Evolutionary conservation across 2,888 invertebrate genomes (phyloP).

Genomic region (Rutpela maculata): DNA sequence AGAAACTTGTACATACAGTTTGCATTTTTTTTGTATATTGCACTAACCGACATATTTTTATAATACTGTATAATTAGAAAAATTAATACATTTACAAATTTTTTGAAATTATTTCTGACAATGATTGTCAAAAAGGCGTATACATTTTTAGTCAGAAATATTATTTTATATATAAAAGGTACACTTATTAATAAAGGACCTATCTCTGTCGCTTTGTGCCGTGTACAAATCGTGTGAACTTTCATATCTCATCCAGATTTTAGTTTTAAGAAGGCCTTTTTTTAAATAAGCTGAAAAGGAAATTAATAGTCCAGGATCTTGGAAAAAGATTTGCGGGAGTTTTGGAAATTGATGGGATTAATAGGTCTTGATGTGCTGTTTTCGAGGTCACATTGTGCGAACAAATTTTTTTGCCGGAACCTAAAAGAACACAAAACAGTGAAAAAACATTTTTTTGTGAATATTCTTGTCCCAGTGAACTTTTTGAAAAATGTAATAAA

Average conservation of each 20-base stretch:
- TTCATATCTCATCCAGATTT: not conserved
- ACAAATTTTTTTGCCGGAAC: too few relatives aligned
- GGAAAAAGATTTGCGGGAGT: too few relatives aligned
- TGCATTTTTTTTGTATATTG: slow-evolving; percentile 22
- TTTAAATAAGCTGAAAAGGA: not conserved
- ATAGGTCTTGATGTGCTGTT: too few relatives aligned
- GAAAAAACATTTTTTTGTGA: too few relatives aligned
- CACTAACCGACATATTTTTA: slow-evolving; percentile 40
- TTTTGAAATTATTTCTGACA: slow-evolving; percentile 59
- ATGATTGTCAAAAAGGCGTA: slow-evolving; percentile 70
- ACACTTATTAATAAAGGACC: slow-evolving; percentile 4
- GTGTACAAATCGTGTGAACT: not conserved
- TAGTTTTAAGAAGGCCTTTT: not conserved
- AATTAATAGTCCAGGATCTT: too few relatives aligned
- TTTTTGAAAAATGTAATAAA: too few relatives aligned
- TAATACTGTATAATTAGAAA: slow-evolving; percentile 26
- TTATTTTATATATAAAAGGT: slow-evolving; percentile 21
- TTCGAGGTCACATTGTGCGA: too few relatives aligned
- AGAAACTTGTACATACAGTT: slow-evolving; percentile 47
- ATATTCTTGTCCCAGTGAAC: too few relatives aligned
- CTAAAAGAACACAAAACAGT: too few relatives aligned
- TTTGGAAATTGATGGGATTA: too few relatives aligned
- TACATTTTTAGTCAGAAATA: slow-evolving; percentile 58
- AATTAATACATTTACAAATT: slow-evolving; percentile 36
- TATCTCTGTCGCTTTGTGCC: not conserved